Evolutionary conservation across 2,888 invertebrate species (phyloP), one percentile per base, ranked within the genome.

Genomic region (Oscheius sp.): DNA sequence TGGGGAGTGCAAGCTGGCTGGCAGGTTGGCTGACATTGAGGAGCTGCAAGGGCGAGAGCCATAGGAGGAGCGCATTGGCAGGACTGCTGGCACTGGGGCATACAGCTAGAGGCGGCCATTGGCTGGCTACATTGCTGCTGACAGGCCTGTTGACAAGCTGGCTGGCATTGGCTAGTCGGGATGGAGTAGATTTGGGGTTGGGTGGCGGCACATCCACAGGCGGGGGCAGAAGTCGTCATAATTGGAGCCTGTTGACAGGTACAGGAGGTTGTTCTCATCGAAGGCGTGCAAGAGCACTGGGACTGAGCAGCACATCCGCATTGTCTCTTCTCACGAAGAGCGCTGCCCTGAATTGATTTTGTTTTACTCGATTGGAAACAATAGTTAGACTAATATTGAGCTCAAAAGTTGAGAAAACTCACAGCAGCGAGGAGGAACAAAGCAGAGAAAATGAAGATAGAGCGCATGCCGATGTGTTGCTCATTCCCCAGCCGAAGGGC

Each of bases 121-220:
- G 70, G 42, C 6, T 70, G n/a, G 25, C 55, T 61, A 53, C 76
- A 76, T 61, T 74, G 74, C 57, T 74, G 73, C 10, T 27, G 8
- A 58, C 76, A 76, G 58, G 63, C 46, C 45, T 72, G 69, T 34
- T 72, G 71, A 63, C 76, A 76, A 33, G 74, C 76, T 63, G 76
- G 72, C 6, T 72, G 72, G 65, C 76, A 76, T 52, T 74, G 74
- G 31, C 63, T 53, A 17, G 73, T 45, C 46, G 65, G 70, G 45
- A 76, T 69, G 66, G 70, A 27, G 15, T 70, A n/a, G 17, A 45
- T 61, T 25, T 55, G 55, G 10, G 17, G 55, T 10, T 45, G 75
- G 55, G 71, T 69, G 17, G 33, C 25, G n/a, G 53, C 57, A 37
- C 57, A 37, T 17, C 8, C 5, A 20, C 57, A 34, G 8, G 3